Base-by-base conservation (phyloP, 2,888 invertebrate genomes). In the Emmelina monodactyla region DNA sequence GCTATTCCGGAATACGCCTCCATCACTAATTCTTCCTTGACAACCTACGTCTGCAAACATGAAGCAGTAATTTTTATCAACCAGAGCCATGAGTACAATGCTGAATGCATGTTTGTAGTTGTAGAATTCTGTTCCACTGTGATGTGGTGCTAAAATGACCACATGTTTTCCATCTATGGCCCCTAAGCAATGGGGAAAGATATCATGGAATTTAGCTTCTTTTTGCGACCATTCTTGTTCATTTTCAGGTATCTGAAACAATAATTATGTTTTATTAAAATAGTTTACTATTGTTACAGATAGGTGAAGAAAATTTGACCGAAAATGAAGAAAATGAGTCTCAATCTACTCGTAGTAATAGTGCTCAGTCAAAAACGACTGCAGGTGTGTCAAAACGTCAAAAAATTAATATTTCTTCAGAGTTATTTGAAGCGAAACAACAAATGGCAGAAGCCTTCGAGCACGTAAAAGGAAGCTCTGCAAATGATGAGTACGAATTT, bases 61-160 rank as follows among this genome's bases (percentile, higher is more conserved):
- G 29, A 41, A 38, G 16, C 19, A 5, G 22, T 38, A 41, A 2
- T 38, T 15, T n/a, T 15, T 31, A 19, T 41, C 38, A 7, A 41
- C 41, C 34, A 37, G 16, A 14, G 41, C 38, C 32, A 41, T 29
- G 12, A 29, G 14, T 6, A 41, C 41, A 32, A 41, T 37, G 14
- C 41, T 41, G 19, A 33, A 41, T 31, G 32, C 30, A 15, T 16
- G 22, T 15, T 37, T 40, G 16, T 40, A 37, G 31, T 37, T 40
- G 14, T 16, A 36, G 16, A 30, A 37, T 35, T 40, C 36, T 28
- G 34, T 33, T 28, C 41, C 38, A 35, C 31, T 34, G 19, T 41
- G 32, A 19, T 7, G 1, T 11, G 41, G 33, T 33, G 33, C n/a
- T 19, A 10, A 25, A 22, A 33, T 34, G n/a, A 35, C 28, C 14